phyloP scores from a whole-genome alignment of 35 echinoderm and acorn worm species.

The Apostichopus japonicus region DNA sequence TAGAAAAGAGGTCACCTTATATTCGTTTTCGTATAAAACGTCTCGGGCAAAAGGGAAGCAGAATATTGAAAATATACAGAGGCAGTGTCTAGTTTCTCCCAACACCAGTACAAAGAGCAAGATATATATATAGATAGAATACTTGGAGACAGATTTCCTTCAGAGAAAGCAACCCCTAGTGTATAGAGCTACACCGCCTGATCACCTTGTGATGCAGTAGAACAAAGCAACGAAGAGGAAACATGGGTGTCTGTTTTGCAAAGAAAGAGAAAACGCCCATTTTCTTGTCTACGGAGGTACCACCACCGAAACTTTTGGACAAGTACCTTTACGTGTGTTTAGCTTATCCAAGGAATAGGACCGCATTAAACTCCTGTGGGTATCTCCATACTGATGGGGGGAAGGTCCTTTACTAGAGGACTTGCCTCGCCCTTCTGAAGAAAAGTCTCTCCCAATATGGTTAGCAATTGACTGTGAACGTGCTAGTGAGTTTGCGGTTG shows the following conservation, averaged over 20 bases:
- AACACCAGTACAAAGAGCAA: too few relatives aligned
- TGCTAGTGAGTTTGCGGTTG: not conserved
- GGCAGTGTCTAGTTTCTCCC: too few relatives aligned
- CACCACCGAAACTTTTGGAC: not conserved
- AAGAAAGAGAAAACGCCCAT: not conserved
- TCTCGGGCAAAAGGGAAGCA: too few relatives aligned
- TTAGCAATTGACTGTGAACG: conserved; percentile 47
- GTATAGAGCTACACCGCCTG: not conserved
- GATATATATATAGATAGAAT: not conserved
- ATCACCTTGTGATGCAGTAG: not conserved
- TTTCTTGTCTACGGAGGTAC: not conserved
- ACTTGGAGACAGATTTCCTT: not conserved
- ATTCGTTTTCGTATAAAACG: too few relatives aligned
- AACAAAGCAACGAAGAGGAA: not conserved
- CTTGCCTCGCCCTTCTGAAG: not conserved
- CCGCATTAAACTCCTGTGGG: conserved; percentile 22
- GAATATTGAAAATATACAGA: too few relatives aligned
- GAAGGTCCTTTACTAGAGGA: not conserved
- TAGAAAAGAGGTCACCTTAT: too few relatives aligned
- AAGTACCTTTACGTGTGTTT: conserved; percentile 23
- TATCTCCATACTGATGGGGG: conserved; percentile 5
- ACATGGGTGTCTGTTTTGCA: not conserved
- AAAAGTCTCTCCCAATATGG: conserved; percentile 34
- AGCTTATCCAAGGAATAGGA: conserved; percentile 45
- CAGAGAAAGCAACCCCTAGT: not conserved